Conservation (phyloP, 1,140 invertebrate genomes). For the Aphidius ervi region DNA sequence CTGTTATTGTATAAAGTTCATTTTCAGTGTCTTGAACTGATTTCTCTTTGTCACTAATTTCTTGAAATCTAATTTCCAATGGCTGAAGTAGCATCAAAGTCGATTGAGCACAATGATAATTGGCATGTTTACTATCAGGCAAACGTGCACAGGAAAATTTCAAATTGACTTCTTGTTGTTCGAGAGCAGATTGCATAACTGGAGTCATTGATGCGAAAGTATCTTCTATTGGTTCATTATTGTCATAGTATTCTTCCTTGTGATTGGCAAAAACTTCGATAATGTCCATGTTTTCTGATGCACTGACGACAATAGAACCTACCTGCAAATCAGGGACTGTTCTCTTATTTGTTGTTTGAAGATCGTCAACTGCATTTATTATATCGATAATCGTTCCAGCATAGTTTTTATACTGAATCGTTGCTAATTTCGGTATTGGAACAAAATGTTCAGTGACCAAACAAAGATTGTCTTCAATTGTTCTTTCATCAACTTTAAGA, state of each 20-base stretch:
- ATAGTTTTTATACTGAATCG: conserved; percentile 45
- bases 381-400: conserved; percentile 57
- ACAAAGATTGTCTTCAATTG: conserved; percentile 51
- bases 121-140: conserved; percentile 31
- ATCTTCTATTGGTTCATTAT: conserved; percentile 29
- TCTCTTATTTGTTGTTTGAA: conserved; percentile 34
- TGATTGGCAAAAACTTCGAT: conserved; percentile 53
- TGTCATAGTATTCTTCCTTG: conserved; percentile 46
- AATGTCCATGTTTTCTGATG: conserved; percentile 54
- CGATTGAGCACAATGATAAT: conserved; percentile 46
- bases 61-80: conserved; percentile 52
- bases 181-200: conserved; percentile 52
- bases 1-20: conserved; percentile 52
- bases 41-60: conserved; percentile 58
- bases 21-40: conserved; percentile 23
- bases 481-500: conserved; percentile 59
- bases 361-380: conserved; percentile 51
- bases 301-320: conserved; percentile 50
- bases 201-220: conserved; percentile 48
- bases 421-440: conserved; percentile 46
- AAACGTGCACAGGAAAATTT: conserved; percentile 44
- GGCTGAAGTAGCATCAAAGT: conserved; percentile 52
- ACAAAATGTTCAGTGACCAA: conserved; percentile 42
- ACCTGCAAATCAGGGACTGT: conserved; percentile 45
- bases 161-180: conserved; percentile 51